Percentiles rank a stretch among this genome's conserved stretches.
These are phyloP conservation scores for Thalassophryne amazonica DNA, from an alignment of 2,797 vertebrate species.

Conservation along the genomic window DNA sequence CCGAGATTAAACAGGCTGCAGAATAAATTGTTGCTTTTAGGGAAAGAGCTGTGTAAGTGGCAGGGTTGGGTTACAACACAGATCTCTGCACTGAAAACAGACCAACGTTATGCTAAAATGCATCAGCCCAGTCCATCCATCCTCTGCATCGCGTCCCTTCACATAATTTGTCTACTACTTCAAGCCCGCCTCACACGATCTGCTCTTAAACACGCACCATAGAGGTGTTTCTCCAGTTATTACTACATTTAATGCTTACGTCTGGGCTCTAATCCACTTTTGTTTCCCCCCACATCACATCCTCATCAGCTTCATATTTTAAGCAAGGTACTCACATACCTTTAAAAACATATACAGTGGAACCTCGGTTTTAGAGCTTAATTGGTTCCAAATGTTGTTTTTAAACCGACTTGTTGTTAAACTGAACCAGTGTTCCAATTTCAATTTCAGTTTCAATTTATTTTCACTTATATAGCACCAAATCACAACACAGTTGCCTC, in stretches of 20 bases:
- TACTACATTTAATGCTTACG: not conserved
- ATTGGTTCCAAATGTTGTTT: no score
- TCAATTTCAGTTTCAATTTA: no score
- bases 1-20: constrained; percentile 64
- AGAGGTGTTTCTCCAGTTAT: constrained; percentile 17
- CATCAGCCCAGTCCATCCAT: constrained; percentile 51
- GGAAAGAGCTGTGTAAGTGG: constrained; percentile 66
- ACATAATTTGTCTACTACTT: constrained; percentile 32
- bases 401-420: no score
- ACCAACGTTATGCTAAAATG: constrained; percentile 68
- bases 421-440: no score
- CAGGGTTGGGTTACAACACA: constrained; percentile 80
- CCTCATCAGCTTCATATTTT: no score
- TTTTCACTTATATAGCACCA: no score
- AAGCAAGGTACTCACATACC: no score
- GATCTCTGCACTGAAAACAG: constrained; percentile 69
- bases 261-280: no score
- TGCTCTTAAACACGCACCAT: constrained; percentile 30
- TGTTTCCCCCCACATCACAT: no score
- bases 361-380: no score
- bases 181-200: constrained; percentile 36
- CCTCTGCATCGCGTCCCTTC: constrained; percentile 53
- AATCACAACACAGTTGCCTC: no score
- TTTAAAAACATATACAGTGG: no score
- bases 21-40: constrained; percentile 76